Conservation (phyloP, 2,113 vertebrate genomes). For the Ammodytes dubius region DNA sequence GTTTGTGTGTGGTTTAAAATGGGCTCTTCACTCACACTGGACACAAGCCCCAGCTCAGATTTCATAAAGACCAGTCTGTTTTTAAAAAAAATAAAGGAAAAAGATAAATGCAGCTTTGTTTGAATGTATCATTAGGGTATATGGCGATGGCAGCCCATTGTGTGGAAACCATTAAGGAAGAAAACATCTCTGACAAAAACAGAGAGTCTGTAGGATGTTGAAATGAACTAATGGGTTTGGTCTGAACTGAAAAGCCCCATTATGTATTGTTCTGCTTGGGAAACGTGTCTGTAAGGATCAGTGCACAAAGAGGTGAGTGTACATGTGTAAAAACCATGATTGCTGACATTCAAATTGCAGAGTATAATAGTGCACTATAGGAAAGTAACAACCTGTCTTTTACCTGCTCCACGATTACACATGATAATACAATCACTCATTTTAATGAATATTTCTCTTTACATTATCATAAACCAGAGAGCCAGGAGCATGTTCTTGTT, state of each 20-base stretch:
- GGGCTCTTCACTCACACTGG: background rate
- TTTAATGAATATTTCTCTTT: constrained; percentile 62
- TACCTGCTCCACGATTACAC: constrained; percentile 32
- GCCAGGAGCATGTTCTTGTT: constrained; percentile 32
- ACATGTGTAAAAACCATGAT: constrained; percentile 1
- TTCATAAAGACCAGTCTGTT: background rate
- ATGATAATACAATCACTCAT: constrained; percentile 52
- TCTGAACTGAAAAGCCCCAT: constrained; percentile 22
- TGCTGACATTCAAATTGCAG: background rate
- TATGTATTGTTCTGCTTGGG: constrained; percentile 28
- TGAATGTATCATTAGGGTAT: background rate
- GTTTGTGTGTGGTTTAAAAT: background rate
- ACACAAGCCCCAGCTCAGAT: background rate
- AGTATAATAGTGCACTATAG: background rate
- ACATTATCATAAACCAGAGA: constrained; percentile 8
- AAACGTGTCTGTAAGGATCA: constrained; percentile 16
- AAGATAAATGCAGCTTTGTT: constrained; percentile 38
- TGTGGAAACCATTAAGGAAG: constrained; percentile 24
- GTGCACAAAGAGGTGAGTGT: background rate
- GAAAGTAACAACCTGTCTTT: constrained; percentile 1
- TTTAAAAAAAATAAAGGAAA: background rate
- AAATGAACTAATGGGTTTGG: constrained; percentile 17
- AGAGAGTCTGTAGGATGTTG: constrained; percentile 11
- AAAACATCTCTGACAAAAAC: constrained; percentile 20
- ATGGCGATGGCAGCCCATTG: background rate